Evolutionary conservation across 1,140 invertebrate genomes (phyloP), one percentile per base, ranked within the genome.

Genomic region (Hycleus phaleratus): DNA sequence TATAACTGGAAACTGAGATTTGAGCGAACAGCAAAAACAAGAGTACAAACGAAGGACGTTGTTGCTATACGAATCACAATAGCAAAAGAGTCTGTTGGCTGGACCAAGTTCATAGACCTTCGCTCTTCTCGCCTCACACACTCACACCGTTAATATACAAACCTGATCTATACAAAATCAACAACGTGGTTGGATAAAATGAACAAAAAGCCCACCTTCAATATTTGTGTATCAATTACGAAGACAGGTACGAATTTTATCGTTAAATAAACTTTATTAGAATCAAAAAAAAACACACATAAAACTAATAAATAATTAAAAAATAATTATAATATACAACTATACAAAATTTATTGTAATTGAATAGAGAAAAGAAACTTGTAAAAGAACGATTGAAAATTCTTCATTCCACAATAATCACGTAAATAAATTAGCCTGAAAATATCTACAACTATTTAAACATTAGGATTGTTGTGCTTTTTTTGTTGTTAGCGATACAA

Each of bases 251-350:
- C 45, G 32, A 40, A 24, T 39, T 47, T 48, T 56, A 56, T 49
- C 46, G 55, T 61, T 61, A 61, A 61, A 61, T 61, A 53, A 61
- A 53, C 54, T 61, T 61, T 57, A 57, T 61, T 57, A 61, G 32
- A 61, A 55, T 49, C 46, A 57, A 61, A 32, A 4, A 4, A 32
- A 61, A 57, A 61, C 55, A 57, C 59, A 61, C 55, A 57, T 44
- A 57, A 53, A 61, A 56, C 57, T 51, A 57, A 61, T 58, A 46
- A 52, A 49, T 53, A 53, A 53, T 53, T 58, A 57, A 50, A 32
- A 5, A 32, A 32, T 32, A 32, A 32, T 32, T 3, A 32, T 32
- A 61, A 61, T 61, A 51, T 61, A 61, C 59, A 61, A 61, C 58
- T 61, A 61, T 61, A 61, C 59, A 61, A 39, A 7, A 32, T 32